Evolutionary conservation across 2,888 invertebrate genomes (phyloP), one percentile per base, ranked within the genome.

Genomic region (Aphrophora alni): DNA sequence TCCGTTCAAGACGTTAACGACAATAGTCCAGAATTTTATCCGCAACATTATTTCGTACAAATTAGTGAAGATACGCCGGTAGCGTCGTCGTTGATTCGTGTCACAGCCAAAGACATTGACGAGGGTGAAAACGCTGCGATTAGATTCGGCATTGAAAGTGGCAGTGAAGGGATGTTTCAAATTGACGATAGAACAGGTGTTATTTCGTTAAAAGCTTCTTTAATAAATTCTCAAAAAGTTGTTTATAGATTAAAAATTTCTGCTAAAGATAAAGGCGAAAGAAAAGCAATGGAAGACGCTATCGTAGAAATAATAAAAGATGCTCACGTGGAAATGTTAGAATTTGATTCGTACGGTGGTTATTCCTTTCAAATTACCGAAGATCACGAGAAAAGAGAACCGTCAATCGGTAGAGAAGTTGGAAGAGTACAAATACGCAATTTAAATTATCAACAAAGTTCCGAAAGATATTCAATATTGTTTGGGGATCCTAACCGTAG

Each of bases 21-120:
- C 88, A 98, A 98, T 88, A 92, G 92, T 85, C 98, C 98, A 0
- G 92, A 93, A 86, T 98, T 98, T 89, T 98, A 98, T 89, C 98
- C 98, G 0, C 92, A 92, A 87, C 92, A 93, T 86, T 98, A 98
- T 88, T 94, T 97, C 87, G 91, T 95, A 85, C 91, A 93, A 70
- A 90, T 97, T 70, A 90, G 92, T 44, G 94, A 95, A 85, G 93
- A 94, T 86, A 89, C 92, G 44, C 89, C 91, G 80, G 88, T 91
- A 25, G 93, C 94, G 24, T 91, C 92, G 28, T 90, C 91, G 71
- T 88, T 97, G 84, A 88, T 95, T 24, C 93, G 93, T 88, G 93
- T 98, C 25, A 92, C 91, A 78, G 98, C 98, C 1, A 92, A 90
- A 79, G 98, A 98, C 90, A 91, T 92, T 83, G 98, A 98, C 88